A percentile compares a stretch with the other conserved stretches of the same genome.
Evolutionary conservation across 2,888 invertebrate genomes (phyloP).

Genomic region (Acanthosepion lycidas): DNA sequence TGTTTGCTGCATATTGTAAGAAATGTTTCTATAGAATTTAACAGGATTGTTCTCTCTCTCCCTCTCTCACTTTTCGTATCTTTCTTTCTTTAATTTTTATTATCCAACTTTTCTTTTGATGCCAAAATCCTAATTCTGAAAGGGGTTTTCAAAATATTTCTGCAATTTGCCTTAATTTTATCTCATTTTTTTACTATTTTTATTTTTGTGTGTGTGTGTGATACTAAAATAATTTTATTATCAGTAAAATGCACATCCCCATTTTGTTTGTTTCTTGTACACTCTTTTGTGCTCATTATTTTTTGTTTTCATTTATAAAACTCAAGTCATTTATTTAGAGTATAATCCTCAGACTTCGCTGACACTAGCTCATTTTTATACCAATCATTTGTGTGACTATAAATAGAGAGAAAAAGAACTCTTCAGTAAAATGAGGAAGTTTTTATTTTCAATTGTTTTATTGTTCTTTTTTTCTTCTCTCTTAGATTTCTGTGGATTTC

Average conservation of each 20-base stretch:
- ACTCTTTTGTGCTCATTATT: neutral
- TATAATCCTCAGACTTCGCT: neutral
- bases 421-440: neutral
- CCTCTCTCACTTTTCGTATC: neutral
- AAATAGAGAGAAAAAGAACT: neutral
- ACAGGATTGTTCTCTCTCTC: neutral
- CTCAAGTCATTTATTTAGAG: neutral
- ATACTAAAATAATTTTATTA: slow-evolving; percentile 16
- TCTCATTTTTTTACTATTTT: neutral
- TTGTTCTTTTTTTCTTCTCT: neutral
- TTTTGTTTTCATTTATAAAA: neutral
- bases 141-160: slow-evolving; percentile 33
- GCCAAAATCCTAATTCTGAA: slow-evolving; percentile 23
- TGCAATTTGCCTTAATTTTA: neutral
- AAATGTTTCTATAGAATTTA: slow-evolving; percentile 8
- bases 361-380: neutral
- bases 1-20: neutral
- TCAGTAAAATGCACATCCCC: neutral
- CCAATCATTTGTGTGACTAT: too few relatives aligned
- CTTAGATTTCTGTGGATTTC: neutral
- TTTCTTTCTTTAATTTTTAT: slow-evolving; percentile 10
- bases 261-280: neutral
- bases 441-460: neutral
- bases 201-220: neutral
- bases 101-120: neutral